These are phyloP conservation scores for Brachionus rubens DNA, from an alignment of 1,140 invertebrate species.

Conservation along the genomic window DNA sequence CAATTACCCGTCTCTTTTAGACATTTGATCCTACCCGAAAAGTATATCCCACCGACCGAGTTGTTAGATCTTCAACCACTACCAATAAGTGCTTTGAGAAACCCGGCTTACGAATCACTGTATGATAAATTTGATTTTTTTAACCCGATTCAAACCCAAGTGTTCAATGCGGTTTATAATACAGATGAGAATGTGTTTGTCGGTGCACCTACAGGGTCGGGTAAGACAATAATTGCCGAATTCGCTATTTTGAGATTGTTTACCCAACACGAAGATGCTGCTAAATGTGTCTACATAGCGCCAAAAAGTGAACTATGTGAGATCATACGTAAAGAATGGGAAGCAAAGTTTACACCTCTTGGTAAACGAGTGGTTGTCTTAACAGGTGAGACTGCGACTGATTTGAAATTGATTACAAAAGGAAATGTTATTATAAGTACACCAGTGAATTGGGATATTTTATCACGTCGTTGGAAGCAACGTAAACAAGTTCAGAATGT, in stretches of 20 bases:
- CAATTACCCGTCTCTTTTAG: constrained; percentile 94
- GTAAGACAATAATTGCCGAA: constrained; percentile 93
- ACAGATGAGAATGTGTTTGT: constrained; percentile 98
- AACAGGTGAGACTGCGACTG: constrained; percentile 96
- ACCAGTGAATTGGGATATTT: constrained; percentile 96
- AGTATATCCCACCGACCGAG: constrained; percentile 94
- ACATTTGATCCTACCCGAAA: constrained; percentile 94
- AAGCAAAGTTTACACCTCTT: constrained; percentile 77
- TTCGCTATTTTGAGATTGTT: constrained; percentile 83
- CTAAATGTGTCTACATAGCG: constrained; percentile 83
- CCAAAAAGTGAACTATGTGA: constrained; percentile 87
- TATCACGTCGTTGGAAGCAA: constrained; percentile 96
- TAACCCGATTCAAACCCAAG: constrained; percentile 98
- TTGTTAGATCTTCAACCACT: constrained; percentile 93
- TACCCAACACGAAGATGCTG: constrained; percentile 49
- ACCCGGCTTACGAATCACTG: constrained; percentile 77
- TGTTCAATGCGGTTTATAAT: constrained; percentile 97
- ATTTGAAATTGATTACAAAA: constrained; percentile 76
- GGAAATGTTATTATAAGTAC: constrained; percentile 93
- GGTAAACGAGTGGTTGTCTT: constrained; percentile 81
- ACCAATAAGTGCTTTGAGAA: constrained; percentile 74
- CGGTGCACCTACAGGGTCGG: constrained; percentile 92
- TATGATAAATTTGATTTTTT: constrained; percentile 88
- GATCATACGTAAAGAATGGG: constrained; percentile 76
- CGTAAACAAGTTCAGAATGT: constrained; percentile 96